phyloP scores from a whole-genome alignment of 1,140 invertebrate species.

The Orussus abietinus region DNA sequence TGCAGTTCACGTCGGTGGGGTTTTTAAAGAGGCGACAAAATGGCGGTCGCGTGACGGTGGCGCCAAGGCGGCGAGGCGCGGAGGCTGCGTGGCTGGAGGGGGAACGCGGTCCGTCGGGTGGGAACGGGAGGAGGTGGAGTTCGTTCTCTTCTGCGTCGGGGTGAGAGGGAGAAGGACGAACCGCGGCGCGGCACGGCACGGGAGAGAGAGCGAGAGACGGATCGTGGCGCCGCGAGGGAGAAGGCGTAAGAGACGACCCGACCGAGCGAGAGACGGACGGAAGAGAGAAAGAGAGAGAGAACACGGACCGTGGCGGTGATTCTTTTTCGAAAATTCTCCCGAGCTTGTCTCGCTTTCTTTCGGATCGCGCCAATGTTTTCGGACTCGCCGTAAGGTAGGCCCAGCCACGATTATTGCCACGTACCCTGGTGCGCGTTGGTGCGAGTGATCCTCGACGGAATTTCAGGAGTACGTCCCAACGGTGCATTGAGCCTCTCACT shows the following conservation, averaged over 20 bases:
- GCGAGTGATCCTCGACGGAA: slow-evolving; percentile 13
- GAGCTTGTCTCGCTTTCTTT: background rate
- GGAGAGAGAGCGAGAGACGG: background rate
- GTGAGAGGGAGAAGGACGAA: background rate
- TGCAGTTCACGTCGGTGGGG: too few relatives aligned
- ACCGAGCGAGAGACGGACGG: slow-evolving; percentile 4
- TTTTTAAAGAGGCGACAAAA: too few relatives aligned
- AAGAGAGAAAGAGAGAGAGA: slow-evolving; percentile 4
- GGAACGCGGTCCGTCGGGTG: too few relatives aligned
- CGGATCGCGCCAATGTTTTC: background rate
- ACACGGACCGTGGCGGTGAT: slow-evolving; percentile 15
- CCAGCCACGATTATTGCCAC: too few relatives aligned
- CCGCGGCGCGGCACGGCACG: too few relatives aligned
- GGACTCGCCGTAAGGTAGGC: too few relatives aligned
- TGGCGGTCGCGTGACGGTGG: too few relatives aligned
- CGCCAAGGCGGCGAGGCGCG: too few relatives aligned
- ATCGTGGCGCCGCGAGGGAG: background rate
- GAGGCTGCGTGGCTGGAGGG: too few relatives aligned
- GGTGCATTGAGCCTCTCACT: slow-evolving; percentile 32
- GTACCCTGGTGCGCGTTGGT: slow-evolving; percentile 17
- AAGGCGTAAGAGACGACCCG: slow-evolving; percentile 7
- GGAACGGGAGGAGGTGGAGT: too few relatives aligned
- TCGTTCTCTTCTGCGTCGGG: background rate
- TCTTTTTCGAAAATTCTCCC: slow-evolving; percentile 15
- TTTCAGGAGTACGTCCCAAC: slow-evolving; percentile 23